Conservation (phyloP, 2,113 vertebrate species). For the Hylia prasina region DNA sequence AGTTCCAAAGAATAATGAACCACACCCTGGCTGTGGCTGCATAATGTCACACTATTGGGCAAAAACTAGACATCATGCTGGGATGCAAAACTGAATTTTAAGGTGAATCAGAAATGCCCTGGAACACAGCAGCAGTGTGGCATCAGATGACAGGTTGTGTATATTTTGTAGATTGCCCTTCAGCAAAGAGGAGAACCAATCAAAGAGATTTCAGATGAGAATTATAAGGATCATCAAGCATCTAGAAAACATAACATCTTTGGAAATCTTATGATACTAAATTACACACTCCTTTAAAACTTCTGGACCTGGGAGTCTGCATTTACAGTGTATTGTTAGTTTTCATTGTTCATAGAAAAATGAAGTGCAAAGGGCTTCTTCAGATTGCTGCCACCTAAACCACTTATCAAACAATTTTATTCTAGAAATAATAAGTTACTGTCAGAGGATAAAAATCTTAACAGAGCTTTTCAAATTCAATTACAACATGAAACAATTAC, state of each 20-base stretch:
- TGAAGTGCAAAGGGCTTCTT: background rate
- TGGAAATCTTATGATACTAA: background rate
- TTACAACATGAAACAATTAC: conserved; percentile 32
- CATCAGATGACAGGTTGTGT: background rate
- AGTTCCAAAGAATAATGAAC: background rate
- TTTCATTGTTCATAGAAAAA: background rate
- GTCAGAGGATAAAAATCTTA: conserved; percentile 45
- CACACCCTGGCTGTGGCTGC: background rate
- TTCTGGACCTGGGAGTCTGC: background rate
- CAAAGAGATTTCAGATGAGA: background rate
- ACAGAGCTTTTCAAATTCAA: conserved; percentile 58
- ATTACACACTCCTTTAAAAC: background rate
- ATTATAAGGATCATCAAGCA: background rate
- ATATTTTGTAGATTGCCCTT: background rate
- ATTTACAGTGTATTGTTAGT: background rate
- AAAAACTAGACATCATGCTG: background rate
- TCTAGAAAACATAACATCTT: background rate
- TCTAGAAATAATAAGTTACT: conserved; percentile 4
- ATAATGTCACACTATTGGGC: background rate
- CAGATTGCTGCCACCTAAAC: background rate
- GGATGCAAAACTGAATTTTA: background rate
- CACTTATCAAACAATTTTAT: background rate
- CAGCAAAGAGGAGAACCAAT: background rate
- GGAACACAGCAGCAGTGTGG: background rate
- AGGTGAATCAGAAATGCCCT: background rate